Evolutionary conservation across 1,140 invertebrate genomes (phyloP), one percentile per base, ranked within the genome.

Genomic region (Gonioctena quinquepunctata): DNA sequence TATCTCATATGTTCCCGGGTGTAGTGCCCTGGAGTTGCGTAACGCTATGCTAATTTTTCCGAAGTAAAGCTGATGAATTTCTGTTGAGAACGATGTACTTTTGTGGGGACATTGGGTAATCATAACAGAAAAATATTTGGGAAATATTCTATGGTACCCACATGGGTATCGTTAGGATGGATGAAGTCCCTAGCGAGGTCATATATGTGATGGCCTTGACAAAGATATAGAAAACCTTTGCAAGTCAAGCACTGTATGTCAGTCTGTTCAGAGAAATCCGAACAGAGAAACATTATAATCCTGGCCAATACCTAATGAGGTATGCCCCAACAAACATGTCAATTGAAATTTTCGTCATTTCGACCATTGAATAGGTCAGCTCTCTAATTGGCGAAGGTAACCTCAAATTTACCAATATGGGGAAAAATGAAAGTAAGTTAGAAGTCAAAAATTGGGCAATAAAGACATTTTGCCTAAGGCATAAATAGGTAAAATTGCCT

Each of bases 281-380:
- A 7, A 18, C 6, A 66, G 56, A 56, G 49, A 7, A 19, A 66
- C 18, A 52, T 6, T 56, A 13, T 4, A 60, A 56, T 18, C 64
- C 5, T 66, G 64, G 48, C 64, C 64, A 21, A 19, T 33, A n/a
- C 16, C 7, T 11, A 33, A 48, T 16, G 11, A 66, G 25, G 83
- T 81, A 1, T 87, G 84, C 81, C 70, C 81, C 13, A 73, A 85
- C 61, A 56, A 87, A 0, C 85, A 88, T 72, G 75, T 85, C 0
- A 87, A 87, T 72, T 87, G 82, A 86, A 75, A 74, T 85, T 28
- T 48, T 70, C 7, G 68, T 70, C 50, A n/a, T 27, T 49, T n/a
- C n/a, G n/a, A n/a, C n/a, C n/a, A n/a, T n/a, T n/a, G n/a, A n/a
- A n/a, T n/a, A n/a, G n/a, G n/a, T n/a, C 25, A n/a, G n/a, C n/a